Evolutionary conservation across 2,888 invertebrate species (phyloP), one percentile per base, ranked within the genome.

Genomic region (Cataglyphis rosenhaueri): DNA sequence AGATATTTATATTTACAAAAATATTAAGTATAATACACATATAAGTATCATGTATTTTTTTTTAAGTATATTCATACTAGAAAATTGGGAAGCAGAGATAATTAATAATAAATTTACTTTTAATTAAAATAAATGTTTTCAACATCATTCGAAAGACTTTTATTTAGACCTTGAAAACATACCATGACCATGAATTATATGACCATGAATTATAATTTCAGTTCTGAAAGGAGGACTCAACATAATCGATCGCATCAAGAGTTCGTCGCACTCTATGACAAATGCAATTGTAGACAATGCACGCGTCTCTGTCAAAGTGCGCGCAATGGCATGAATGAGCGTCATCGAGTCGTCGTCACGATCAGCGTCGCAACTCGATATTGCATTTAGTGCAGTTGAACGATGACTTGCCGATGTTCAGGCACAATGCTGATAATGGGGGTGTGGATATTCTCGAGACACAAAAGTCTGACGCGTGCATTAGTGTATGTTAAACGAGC

Each of bases 401-500:
- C 44, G 78, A 79, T 79, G 78, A 79, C 78, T 79, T 18, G 78
- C 12, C 78, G 35, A 71, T 59, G 52, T 52, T 18, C 35, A 1
- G 9, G 44, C 44, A 78, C 78, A 79, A 79, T 79, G 59, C 78
- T 44, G 71, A 25, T 79, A 79, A 79, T 79, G 59, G 71, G 71
- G 59, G 44, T 59, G 59, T 35, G 44, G 35, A 18, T 48, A 71
- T 79, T 61, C 71, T 59, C 78, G 57, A 76, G 57, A 59, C 41
- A 41, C 57, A 57, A 74, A 55, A 71, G 41, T 61, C 81, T 62
- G 62, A 57, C 68, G 66, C 79, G 44, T 25, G 85, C 83, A 86
- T 85, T 82, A 88, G 48, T 82, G 81, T 29, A 15, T 21, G 66
- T 18, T 48, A 48, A 78, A 70, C 59, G 32, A 41, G 68, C 78